A percentile compares a stretch with the other conserved stretches of the same genome.
Evolutionary conservation across 2,888 invertebrate genomes (phyloP).

Genomic region (Atherix ibis): DNA sequence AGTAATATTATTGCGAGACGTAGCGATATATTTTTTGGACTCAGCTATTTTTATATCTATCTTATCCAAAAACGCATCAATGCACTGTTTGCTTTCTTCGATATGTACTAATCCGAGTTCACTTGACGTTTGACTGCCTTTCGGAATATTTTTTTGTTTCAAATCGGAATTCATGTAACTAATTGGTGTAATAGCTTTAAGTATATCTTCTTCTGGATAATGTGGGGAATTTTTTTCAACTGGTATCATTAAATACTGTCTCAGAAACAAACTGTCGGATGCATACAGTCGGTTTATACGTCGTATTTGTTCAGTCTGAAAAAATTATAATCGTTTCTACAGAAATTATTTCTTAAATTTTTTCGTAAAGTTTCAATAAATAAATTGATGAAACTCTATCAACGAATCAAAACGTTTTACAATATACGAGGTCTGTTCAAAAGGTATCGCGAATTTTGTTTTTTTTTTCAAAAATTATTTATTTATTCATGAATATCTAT

Average conservation of each 20-base stretch:
- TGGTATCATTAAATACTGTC: slow-evolving; percentile 77
- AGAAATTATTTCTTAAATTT: too few species aligned
- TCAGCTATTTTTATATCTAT: slow-evolving; percentile 71
- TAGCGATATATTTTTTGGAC: slow-evolving; percentile 68
- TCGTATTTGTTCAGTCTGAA: slow-evolving; percentile 86
- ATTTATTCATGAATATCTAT: too few species aligned
- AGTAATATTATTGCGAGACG: slow-evolving; percentile 60
- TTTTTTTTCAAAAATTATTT: too few species aligned
- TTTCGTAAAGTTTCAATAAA: too few species aligned
- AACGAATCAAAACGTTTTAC: too few species aligned
- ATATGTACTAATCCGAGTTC: slow-evolving; percentile 46
- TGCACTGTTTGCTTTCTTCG: slow-evolving; percentile 56
- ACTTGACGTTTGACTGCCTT: slow-evolving; percentile 32
- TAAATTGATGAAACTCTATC: too few species aligned
- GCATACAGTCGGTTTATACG: slow-evolving; percentile 83
- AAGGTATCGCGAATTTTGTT: too few species aligned
- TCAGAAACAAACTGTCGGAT: slow-evolving; percentile 81
- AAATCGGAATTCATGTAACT: slow-evolving; percentile 27
- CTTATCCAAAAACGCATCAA: slow-evolving; percentile 66
- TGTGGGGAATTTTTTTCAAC: slow-evolving; percentile 48
- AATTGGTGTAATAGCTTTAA: slow-evolving; percentile 34
- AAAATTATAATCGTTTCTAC: too few species aligned
- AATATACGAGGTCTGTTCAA: too few species aligned
- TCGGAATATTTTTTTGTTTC: slow-evolving; percentile 16
- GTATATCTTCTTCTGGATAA: slow-evolving; percentile 40